These are phyloP conservation scores for Diploscapter pachys DNA, from an alignment of 1,140 invertebrate genomes.

Conservation along the genomic window DNA sequence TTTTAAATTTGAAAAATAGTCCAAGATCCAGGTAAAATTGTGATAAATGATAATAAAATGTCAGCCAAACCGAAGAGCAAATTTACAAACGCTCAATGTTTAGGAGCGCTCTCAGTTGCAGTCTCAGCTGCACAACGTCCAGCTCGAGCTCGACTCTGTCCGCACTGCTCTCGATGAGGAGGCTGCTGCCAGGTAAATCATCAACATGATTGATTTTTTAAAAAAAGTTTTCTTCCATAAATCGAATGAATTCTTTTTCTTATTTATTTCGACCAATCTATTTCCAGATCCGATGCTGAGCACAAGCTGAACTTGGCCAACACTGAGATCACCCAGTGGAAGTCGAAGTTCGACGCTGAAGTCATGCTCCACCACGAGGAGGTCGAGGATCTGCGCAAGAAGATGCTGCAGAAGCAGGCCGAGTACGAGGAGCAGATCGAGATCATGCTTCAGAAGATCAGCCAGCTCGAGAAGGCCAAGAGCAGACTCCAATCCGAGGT, in stretches of 20 bases:
- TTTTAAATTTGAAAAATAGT: too few species aligned
- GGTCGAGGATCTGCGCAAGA: slow-evolving; percentile 64
- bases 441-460: slow-evolving; percentile 82
- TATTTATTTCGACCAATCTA: too few species aligned
- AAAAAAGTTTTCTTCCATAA: too few species aligned
- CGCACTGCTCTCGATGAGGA: slow-evolving; percentile 88
- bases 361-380: slow-evolving; percentile 77
- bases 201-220: too few species aligned
- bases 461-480: slow-evolving; percentile 78
- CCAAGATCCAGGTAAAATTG: too few species aligned
- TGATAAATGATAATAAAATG: too few species aligned
- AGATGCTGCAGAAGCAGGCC: slow-evolving; percentile 79
- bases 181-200: slow-evolving; percentile 70
- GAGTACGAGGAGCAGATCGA: slow-evolving; percentile 95
- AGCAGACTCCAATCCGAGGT: slow-evolving; percentile 84
- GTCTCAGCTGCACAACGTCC: slow-evolving; percentile 79
- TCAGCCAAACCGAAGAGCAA: too few species aligned
- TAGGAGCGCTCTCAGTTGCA: slow-evolving; percentile 80
- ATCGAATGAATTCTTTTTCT: too few species aligned
- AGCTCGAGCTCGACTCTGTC: slow-evolving; percentile 84
- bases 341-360: slow-evolving; percentile 86
- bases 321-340: slow-evolving; percentile 80
- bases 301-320: slow-evolving; percentile 85
- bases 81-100: slow-evolving; percentile 4
- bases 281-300: slow-evolving; percentile 78